Conservation (phyloP, 2,888 invertebrate species). For the Callinectes sapidus region DNA sequence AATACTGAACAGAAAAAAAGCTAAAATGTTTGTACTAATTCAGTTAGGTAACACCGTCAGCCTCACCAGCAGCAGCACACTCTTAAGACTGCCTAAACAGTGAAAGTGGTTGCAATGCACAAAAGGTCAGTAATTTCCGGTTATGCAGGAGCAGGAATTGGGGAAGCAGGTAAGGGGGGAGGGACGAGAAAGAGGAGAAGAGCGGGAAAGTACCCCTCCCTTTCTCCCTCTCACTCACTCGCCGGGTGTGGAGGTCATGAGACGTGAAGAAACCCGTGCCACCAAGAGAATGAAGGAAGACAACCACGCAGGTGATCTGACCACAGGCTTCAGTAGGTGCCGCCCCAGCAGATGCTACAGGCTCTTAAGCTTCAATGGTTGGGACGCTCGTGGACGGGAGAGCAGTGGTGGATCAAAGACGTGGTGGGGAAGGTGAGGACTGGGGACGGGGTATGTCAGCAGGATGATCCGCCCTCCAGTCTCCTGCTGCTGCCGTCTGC, state of each 20-base stretch:
- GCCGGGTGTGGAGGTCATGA: constrained; percentile 10
- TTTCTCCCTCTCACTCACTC: constrained; percentile 22
- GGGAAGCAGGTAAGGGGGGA: background rate
- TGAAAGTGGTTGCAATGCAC: background rate
- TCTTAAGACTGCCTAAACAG: background rate
- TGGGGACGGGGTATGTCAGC: no score
- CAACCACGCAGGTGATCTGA: constrained; percentile 5
- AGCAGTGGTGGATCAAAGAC: background rate
- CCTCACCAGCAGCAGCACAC: background rate
- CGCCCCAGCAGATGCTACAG: background rate
- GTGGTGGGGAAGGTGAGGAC: background rate
- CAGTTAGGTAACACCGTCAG: background rate
- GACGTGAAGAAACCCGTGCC: constrained; percentile 3
- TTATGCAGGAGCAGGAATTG: background rate
- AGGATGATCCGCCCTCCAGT: no score
- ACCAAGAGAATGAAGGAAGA: background rate
- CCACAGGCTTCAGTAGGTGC: background rate
- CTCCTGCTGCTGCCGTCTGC: no score
- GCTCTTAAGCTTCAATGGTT: no score
- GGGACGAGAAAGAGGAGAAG: background rate
- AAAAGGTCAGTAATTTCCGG: background rate
- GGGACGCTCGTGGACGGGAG: background rate
- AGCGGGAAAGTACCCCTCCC: no score
- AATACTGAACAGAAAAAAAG: background rate
- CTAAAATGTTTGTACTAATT: background rate